Evolutionary conservation across 2,888 invertebrate species (phyloP), one percentile per base, ranked within the genome.

Genomic region (Eubasilissa splendida): DNA sequence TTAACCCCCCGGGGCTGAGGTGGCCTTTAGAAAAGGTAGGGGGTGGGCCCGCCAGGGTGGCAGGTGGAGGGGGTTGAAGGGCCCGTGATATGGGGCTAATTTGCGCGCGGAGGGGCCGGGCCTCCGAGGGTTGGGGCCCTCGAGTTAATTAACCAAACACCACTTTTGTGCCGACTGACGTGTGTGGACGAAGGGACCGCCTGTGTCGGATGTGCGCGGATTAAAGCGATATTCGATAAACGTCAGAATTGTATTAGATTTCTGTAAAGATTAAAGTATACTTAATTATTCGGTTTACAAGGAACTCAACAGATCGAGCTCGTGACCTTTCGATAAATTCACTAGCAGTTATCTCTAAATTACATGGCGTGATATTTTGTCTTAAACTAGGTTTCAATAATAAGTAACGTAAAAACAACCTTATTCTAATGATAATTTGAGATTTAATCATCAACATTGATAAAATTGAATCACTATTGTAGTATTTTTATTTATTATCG

Each of bases 111-210:
- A 59, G 68, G 71, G 75, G 66, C 65, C 75, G 77, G 70, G 70
- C 68, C 77, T 71, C 59, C 59, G 54, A 79, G 75, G 80, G 78
- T 63, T 42, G 74, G 80, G 63, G 79, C 73, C 77, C 83, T 81
- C 78, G 79, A 83, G 77, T 83, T 83, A 83, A 83, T 83, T 83
- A 83, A 83, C 83, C 82, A 82, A 83, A 82, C 83, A 82, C 81
- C 83, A 77, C 80, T 79, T 82, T 79, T 77, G 80, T 80, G 68
- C 82, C 79, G 80, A 76, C 75, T 80, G 82, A 82, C 81, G 81
- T 79, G 80, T 42, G 42, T 71, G 81, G 63, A 60, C 70, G 74
- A 63, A 65, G 74, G 74, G 66, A 56, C 71, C 14, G 33, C 63
- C 71, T 9, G 71, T n/a, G 10, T 33, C 54, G 33, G 22, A 54